Conservation (phyloP, 2,113 vertebrate genomes). For the Plecturocebus donacophilus region DNA sequence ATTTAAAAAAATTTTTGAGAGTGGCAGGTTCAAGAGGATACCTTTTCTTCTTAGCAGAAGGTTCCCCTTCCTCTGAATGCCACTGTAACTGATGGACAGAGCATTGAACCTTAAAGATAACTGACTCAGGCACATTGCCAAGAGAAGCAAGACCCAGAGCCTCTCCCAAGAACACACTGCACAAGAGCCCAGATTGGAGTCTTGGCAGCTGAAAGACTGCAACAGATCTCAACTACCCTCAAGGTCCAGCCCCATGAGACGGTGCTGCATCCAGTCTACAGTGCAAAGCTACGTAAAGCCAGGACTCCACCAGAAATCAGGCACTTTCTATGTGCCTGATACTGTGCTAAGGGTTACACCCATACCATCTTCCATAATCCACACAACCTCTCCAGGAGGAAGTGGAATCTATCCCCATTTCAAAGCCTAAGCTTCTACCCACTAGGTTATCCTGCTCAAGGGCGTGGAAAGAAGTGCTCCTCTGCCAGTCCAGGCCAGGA, state of each 20-base stretch:
- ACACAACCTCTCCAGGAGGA: background rate
- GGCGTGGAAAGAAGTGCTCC: background rate
- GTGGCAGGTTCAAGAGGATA: background rate
- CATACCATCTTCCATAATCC: background rate
- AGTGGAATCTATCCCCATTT: background rate
- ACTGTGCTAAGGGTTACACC: background rate
- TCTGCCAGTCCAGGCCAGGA: background rate
- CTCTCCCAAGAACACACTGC: conserved; percentile 9
- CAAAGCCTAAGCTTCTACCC: background rate
- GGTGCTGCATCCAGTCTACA: background rate
- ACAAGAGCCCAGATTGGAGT: background rate
- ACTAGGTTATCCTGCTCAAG: background rate
- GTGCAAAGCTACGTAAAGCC: background rate
- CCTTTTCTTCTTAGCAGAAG: conserved; percentile 40
- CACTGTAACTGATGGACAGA: background rate
- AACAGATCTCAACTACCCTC: background rate
- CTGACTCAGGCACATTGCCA: background rate
- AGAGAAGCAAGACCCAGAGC: background rate
- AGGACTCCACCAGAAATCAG: background rate
- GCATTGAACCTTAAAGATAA: background rate
- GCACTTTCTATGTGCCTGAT: background rate
- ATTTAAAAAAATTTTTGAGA: background rate
- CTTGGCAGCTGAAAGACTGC: background rate
- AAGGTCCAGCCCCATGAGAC: background rate
- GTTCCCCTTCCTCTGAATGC: background rate